phyloP scores from a whole-genome alignment of 2,797 vertebrate genomes.

The Nyctibius grandis region DNA sequence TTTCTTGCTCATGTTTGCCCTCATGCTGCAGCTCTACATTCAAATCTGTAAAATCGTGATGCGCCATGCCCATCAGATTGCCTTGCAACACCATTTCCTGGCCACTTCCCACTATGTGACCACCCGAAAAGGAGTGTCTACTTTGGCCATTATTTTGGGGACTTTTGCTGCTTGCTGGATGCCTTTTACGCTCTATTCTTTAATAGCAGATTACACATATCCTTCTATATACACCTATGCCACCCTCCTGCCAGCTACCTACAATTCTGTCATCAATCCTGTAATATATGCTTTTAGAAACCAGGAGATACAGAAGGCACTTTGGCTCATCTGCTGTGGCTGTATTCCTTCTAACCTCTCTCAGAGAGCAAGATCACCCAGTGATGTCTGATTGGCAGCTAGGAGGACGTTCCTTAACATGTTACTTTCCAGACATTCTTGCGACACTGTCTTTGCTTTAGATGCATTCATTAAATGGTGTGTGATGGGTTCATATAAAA shows the following conservation, averaged over 20 bases:
- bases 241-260: conserved; percentile 96
- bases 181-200: conserved; percentile 96
- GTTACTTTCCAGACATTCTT: conserved; percentile 15
- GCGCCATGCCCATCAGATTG: conserved; percentile 97
- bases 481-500: conserved; percentile 6
- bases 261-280: conserved; percentile 98
- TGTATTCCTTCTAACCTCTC: conserved; percentile 88
- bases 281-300: conserved; percentile 98
- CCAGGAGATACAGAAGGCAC: conserved; percentile 98
- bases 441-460: background rate
- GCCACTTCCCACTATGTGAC: conserved; percentile 98
- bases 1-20: conserved; percentile 95
- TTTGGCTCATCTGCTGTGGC: conserved; percentile 95
- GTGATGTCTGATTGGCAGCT: conserved; percentile 85
- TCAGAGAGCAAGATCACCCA: conserved; percentile 91
- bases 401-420: background rate
- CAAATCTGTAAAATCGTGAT: conserved; percentile 99
- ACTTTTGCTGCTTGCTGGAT: conserved; percentile 99
- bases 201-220: conserved; percentile 96
- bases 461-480: conserved; percentile 28
- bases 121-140: conserved; percentile 95
- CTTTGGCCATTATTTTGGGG: conserved; percentile 95
- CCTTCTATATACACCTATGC: conserved; percentile 97
- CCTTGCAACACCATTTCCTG: conserved; percentile 97
- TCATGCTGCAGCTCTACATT: conserved; percentile 98